Conservation (phyloP, 2,113 vertebrate genomes). For the Dipodomys stephensi region DNA sequence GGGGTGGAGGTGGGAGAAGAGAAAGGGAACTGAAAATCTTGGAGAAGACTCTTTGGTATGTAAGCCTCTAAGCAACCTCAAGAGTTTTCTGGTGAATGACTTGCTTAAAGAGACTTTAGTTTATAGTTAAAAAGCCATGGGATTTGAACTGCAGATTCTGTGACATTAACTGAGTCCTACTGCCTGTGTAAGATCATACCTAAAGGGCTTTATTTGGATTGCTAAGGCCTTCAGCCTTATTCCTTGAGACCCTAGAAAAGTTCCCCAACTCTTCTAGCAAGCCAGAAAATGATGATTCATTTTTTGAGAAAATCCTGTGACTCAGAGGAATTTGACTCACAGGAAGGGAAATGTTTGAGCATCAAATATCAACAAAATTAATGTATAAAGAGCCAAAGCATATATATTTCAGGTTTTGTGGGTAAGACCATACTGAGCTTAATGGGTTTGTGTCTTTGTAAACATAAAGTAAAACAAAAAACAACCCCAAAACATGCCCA, state of each 20-base stretch:
- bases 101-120: neutral
- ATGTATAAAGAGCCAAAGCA: neutral
- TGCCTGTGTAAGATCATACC: neutral
- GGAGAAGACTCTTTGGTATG: neutral
- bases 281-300: neutral
- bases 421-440: neutral
- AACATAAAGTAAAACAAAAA: too few species aligned
- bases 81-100: neutral
- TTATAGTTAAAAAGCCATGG: neutral
- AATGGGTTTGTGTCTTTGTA: neutral
- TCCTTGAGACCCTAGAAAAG: neutral
- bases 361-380: neutral
- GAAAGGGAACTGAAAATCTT: too few species aligned
- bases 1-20: neutral
- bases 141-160: neutral
- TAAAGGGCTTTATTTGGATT: neutral
- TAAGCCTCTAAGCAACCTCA: neutral
- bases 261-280: neutral
- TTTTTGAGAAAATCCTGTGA: neutral
- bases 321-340: neutral
- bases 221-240: neutral
- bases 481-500: too few species aligned
- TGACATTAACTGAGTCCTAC: neutral
- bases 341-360: neutral
- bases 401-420: fast-evolving